Base-by-base conservation (phyloP, 2,113 vertebrate species). In the Psephotus haematonotus region DNA sequence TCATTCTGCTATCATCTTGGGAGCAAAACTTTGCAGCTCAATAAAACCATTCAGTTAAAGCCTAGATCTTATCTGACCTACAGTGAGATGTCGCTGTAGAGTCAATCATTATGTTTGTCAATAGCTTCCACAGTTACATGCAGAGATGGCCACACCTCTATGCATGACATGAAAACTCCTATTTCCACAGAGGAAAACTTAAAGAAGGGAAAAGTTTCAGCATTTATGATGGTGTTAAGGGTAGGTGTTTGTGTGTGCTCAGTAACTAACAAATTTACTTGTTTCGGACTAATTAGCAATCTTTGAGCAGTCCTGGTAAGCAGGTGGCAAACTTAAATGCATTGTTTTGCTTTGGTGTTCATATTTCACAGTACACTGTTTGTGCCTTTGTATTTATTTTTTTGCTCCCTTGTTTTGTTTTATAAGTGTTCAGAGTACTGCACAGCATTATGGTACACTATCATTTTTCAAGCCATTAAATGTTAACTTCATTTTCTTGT, bases 401-500 rank as follows among this genome's bases (percentile, higher is more conserved):
- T 96, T 92, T 78, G 29, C 82, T 96, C 55, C 29, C 68, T 92
- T 91, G 49, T 89, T 98, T 98, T 97, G 94, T 97, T 97, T 98
- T 96, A 97, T 59, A 97, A 94, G 95, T 94, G 96, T 90, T 96
- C 93, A 75, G 72, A 90, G 46, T 81, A 91, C 87, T 93, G 95
- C 95, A 95, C 59, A 89, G 84, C 88, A 96, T 89, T 96, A 97
- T 78, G 62, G 93, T 90, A 93, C 90, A 87, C 96, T 97, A 97
- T 97, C 96, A 97, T 98, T 98, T 98, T 97, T 98, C 97, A 98
- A 98, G 80, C 93, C 95, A 97, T 98, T 98, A 98, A 98, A 98
- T 96, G 98, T 95, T 98, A 98, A 98, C 97, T 98, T 98, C 98
- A 98, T 98, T 98, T 98, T 97, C 97, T 98, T 98, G 68, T 97